Percentiles rank a stretch among this genome's conserved stretches.
phyloP scores from a whole-genome alignment of 2,797 vertebrate species.

The Melanotaenia parkinsoni region DNA sequence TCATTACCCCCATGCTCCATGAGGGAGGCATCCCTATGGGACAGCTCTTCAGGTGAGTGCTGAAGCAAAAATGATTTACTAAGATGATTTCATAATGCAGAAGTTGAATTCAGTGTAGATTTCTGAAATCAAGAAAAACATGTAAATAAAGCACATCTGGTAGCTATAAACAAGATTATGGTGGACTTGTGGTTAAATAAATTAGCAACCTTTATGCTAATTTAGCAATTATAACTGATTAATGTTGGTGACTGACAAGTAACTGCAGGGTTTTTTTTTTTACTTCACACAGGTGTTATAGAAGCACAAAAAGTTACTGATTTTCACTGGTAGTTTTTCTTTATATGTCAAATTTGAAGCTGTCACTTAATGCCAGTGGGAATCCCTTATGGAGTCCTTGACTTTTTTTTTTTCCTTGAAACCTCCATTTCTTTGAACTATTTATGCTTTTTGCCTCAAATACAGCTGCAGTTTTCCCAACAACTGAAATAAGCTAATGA shows the following conservation, averaged over 20 bases:
- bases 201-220: not conserved
- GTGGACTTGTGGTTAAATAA: not conserved
- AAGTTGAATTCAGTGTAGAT: not conserved
- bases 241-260: not conserved
- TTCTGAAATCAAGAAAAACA: not conserved
- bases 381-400: not conserved
- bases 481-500: not conserved
- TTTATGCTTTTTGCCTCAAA: not conserved
- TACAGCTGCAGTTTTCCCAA: not conserved
- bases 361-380: conserved; percentile 8
- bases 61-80: not conserved
- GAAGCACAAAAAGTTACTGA: not conserved
- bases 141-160: not conserved
- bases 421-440: not conserved
- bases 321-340: not conserved
- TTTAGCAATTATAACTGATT: not conserved
- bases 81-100: not conserved
- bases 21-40: conserved; percentile 94
- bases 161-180: not conserved
- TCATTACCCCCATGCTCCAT: conserved; percentile 91
- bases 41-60: conserved; percentile 90
- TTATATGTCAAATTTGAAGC: not conserved
- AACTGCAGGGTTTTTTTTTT: not conserved
- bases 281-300: not conserved
- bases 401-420: not conserved